Evolutionary conservation across 2,797 vertebrate genomes (phyloP), one percentile per base, ranked within the genome.

Genomic region (Lycodopsis pacificus): DNA sequence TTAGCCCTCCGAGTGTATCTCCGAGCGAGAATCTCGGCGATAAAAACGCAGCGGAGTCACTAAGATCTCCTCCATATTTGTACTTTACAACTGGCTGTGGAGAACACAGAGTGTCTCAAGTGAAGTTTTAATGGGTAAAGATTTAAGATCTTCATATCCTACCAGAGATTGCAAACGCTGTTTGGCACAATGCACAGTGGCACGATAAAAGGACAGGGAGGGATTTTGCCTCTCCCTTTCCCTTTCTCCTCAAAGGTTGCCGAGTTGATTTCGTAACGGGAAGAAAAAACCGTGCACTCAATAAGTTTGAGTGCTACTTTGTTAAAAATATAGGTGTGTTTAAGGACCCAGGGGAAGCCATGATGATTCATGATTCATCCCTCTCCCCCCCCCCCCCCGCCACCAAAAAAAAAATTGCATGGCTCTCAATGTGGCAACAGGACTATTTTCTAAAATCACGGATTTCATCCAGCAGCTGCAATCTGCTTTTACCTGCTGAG

Each of bases 141-240:
- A 93, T 93, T 92, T 93, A 92, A 89, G 91, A 88, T 86, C 65
- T 89, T 92, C 89, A 90, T 91, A 89, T 89, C 92, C 77, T 61
- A 13, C 30, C 42, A 58, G 74, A 90, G 86, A 92, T 88, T 91
- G 89, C 81, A 64, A 77, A 65, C 42, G 5, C 68, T 44, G 77
- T 77, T 76, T 79, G 86, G 82, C 85, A 67, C 89, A 65, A 84
- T 73, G 82, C 83, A 82, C 78, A 56, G 65, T 27, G 40, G 65
- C 64, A 27, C 73, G 36, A 73, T 89, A 89, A 91, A 86, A 74
- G 27, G 44, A 75, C 59, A 51, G 56, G 19, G 56, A 76, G 57
- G 57, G 67, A 61, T 51, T 75, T 22, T 22, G 32, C n/a, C 22
- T 62, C 66, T 59, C 59, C 27, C 25, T 27, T 73, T 77, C 40